A percentile compares a stretch with the other conserved stretches of the same genome.
phyloP scores from a whole-genome alignment of 2,797 vertebrate genomes.

The Acipenser ruthenus region DNA sequence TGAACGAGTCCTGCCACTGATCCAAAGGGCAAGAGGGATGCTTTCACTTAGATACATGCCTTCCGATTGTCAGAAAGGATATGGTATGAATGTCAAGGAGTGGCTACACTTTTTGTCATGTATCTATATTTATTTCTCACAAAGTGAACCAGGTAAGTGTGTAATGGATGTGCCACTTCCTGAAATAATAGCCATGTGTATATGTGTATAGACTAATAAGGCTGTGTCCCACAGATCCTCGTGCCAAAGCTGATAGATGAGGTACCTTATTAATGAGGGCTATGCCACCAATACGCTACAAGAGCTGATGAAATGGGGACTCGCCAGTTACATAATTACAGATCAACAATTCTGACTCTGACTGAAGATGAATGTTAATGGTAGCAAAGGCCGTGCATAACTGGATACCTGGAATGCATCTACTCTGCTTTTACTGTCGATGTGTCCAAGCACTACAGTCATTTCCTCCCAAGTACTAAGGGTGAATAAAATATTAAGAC shows the following conservation, averaged over 20 bases:
- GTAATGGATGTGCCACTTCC: neutral
- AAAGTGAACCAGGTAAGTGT: too few species aligned
- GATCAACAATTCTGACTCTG: conserved; percentile 13
- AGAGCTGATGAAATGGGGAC: neutral
- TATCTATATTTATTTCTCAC: too few species aligned
- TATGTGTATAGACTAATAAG: neutral
- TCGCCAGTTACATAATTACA: neutral
- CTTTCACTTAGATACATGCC: too few species aligned
- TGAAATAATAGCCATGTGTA: neutral
- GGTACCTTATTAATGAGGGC: conserved; percentile 6
- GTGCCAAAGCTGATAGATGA: conserved; percentile 2
- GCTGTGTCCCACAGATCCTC: conserved; percentile 1
- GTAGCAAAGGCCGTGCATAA: conserved; percentile 1
- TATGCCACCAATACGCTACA: conserved; percentile 9
- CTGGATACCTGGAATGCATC: neutral
- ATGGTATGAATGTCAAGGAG: too few species aligned
- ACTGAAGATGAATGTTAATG: conserved; percentile 4
- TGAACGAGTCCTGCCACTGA: too few species aligned
- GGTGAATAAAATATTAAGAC: neutral
- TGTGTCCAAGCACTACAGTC: too few species aligned
- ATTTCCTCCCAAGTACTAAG: too few species aligned
- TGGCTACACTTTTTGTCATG: too few species aligned
- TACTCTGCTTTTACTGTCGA: neutral
- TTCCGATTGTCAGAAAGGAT: too few species aligned
- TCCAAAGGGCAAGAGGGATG: too few species aligned